Evolutionary conservation across 1,140 invertebrate genomes (phyloP), one percentile per base, ranked within the genome.

Genomic region (Papilio helenus): DNA sequence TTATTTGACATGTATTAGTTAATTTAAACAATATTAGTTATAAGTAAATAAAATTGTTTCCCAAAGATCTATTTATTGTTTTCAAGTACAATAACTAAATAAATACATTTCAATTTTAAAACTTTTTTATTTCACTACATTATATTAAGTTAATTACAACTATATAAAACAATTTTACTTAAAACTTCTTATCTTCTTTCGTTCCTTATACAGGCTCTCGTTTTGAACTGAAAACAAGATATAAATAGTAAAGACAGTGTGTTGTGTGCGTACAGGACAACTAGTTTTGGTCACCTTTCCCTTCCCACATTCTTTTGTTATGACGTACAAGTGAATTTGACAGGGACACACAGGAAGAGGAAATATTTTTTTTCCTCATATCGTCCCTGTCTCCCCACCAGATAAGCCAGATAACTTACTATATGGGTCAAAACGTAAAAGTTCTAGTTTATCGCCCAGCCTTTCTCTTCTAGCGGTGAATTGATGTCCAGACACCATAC

Each of bases 371-470:
- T 34, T 34, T 34, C 3, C 34, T 34, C 34, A 34, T 34, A 0
- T 5, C 34, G 34, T 34, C 34, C 34, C 34, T 34, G 2, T 34
- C 34, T 5, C 34, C 34, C 5, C 5, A 5, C 34, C 3, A 34
- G 3, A 34, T 34, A 34, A 34, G n/a, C n/a, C n/a, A n/a, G n/a
- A 34, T 34, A 34, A 34, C 34, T 34, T 34, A 34, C 97, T 96
- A 79, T 94, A 97, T 14, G 97, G 98, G 95, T 98, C 98, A 89
- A 96, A 97, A 73, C 88, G 84, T 71, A 97, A 92, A 5, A 96
- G 81, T 94, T 98, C 97, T 46, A 98, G 82, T 95, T 98, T 98
- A 49, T 98, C 97, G 9, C 92, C 97, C 44, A 97, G 87, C 83
- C 97, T 95, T 81, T 97, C 97, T 76, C 97, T 95, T 46, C 97